Conservation (phyloP, 2,113 vertebrate genomes). For the Corythornis cristatus region DNA sequence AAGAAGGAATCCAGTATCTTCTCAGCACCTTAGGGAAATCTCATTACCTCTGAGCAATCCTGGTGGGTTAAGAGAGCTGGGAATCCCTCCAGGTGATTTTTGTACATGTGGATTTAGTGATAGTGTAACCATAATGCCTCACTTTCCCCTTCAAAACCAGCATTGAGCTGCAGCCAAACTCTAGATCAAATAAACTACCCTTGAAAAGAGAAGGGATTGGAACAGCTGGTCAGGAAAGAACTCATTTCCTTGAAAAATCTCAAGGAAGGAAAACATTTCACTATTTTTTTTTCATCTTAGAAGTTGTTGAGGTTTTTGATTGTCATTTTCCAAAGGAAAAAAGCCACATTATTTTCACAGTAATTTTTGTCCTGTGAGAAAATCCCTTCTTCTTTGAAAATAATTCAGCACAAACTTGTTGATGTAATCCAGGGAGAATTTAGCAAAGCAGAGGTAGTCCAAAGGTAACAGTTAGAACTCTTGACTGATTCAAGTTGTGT, state of each 20-base stretch:
- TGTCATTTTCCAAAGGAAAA: slow-evolving; percentile 13
- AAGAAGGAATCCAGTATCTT: neutral
- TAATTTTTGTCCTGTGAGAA: neutral
- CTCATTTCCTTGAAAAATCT: slow-evolving; percentile 47
- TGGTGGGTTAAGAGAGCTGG: neutral
- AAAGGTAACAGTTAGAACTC: neutral
- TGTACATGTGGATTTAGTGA: neutral
- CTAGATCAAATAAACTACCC: slow-evolving; percentile 31
- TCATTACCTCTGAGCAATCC: neutral
- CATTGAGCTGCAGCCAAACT: neutral
- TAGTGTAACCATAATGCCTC: neutral
- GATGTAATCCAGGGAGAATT: neutral
- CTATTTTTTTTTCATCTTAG: neutral
- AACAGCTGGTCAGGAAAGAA: slow-evolving; percentile 35
- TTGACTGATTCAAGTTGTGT: neutral
- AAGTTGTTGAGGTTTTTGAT: neutral
- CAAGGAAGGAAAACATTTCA: slow-evolving; percentile 36
- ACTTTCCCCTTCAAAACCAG: slow-evolving; percentile 27
- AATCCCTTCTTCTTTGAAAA: neutral
- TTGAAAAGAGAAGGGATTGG: neutral
- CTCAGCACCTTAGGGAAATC: neutral
- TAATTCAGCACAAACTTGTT: neutral
- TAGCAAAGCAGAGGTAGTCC: neutral
- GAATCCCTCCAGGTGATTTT: neutral
- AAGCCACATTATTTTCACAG: neutral